phyloP scores from a whole-genome alignment of 2,888 invertebrate genomes.

The Caradrina kadenii region DNA sequence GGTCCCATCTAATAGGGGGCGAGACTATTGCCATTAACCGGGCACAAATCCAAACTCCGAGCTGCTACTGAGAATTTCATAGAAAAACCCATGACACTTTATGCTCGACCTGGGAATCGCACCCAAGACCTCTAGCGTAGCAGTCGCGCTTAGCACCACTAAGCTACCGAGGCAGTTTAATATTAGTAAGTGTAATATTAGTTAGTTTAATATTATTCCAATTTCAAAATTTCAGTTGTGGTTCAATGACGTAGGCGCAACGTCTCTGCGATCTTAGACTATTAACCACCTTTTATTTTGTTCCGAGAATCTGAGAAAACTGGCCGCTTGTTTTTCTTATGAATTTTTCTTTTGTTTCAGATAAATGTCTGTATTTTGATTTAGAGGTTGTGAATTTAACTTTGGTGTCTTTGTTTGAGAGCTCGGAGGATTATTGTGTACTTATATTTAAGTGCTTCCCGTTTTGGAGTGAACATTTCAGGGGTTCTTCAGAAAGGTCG shows the following conservation, averaged over 20 bases:
- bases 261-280: not conserved
- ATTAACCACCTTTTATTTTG: slow-evolving; percentile 38
- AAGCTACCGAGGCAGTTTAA: too few relatives aligned
- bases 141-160: too few relatives aligned
- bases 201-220: too few relatives aligned
- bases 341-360: slow-evolving; percentile 37
- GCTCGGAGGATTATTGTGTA: slow-evolving; percentile 3
- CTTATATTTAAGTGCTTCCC: slow-evolving; percentile 14
- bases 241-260: not conserved
- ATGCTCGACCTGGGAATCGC: too few relatives aligned
- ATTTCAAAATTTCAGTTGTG: not conserved
- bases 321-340: slow-evolving; percentile 28
- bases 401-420: slow-evolving; percentile 35
- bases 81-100: too few relatives aligned
- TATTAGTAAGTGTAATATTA: too few relatives aligned
- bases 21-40: too few relatives aligned
- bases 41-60: too few relatives aligned
- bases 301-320: slow-evolving; percentile 36
- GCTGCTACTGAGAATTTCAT: too few relatives aligned
- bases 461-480: not conserved
- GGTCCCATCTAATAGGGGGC: too few relatives aligned
- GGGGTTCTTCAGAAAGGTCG: too few relatives aligned
- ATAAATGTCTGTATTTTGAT: slow-evolving; percentile 29
- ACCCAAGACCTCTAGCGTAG: too few relatives aligned
- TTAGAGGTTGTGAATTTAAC: slow-evolving; percentile 24